These are phyloP conservation scores for Harpalus rubripes DNA, from an alignment of 2,888 invertebrate genomes.

Conservation along the genomic window DNA sequence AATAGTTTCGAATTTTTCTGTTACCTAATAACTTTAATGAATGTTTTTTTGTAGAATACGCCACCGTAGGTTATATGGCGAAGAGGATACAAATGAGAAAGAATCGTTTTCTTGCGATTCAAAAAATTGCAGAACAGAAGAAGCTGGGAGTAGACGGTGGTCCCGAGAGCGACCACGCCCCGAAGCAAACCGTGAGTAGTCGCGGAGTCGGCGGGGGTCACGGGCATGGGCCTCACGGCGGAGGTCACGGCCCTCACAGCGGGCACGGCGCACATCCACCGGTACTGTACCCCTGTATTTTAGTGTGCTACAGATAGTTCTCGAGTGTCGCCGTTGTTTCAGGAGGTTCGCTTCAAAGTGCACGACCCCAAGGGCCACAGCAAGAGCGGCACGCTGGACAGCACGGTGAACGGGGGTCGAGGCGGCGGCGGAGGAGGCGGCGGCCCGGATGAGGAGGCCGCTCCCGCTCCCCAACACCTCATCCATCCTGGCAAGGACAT, in stretches of 20 bases:
- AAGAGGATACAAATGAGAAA: constrained; percentile 98
- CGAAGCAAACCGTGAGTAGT: constrained; percentile 87
- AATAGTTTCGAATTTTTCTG: too few species aligned
- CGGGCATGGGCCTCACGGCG: constrained; percentile 76
- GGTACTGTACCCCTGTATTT: constrained; percentile 33
- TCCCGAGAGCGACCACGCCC: constrained; percentile 86
- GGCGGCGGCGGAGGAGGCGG: constrained; percentile 71
- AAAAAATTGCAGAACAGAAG: constrained; percentile 95
- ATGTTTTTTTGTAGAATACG: constrained; percentile 86
- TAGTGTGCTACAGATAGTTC: constrained; percentile 79
- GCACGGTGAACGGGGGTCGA: constrained; percentile 91
- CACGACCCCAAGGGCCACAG: constrained; percentile 96
- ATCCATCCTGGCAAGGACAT: constrained; percentile 95
- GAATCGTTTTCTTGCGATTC: constrained; percentile 93
- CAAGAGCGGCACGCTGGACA: constrained; percentile 94
- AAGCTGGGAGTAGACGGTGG: constrained; percentile 89
- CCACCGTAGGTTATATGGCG: constrained; percentile 98
- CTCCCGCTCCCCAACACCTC: constrained; percentile 86
- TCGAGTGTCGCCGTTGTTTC: constrained; percentile 83
- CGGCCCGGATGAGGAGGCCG: constrained; percentile 81
- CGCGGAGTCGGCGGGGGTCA: constrained; percentile 79
- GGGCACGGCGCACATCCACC: constrained; percentile 48
- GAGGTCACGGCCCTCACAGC: constrained; percentile 76
- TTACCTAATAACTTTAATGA: not conserved
- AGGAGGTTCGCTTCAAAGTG: constrained; percentile 97